Percentiles rank a stretch among this genome's conserved stretches.
Evolutionary conservation across 2,797 vertebrate species (phyloP).

Genomic region (Lepilemur ruficaudatus): DNA sequence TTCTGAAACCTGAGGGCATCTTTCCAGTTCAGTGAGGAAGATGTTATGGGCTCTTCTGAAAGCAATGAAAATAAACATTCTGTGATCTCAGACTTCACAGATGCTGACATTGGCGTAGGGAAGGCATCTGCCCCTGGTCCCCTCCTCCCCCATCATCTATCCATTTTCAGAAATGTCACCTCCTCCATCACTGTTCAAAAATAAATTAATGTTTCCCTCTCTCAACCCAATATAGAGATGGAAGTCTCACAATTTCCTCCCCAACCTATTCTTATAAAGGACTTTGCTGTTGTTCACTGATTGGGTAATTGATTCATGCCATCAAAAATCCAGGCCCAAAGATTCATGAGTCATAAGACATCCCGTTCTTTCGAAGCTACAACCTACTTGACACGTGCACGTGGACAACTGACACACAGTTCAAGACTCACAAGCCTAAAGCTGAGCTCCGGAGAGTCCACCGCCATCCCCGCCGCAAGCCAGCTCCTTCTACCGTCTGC

Average conservation of each 20-base stretch:
- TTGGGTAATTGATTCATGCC: not conserved
- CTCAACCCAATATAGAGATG: not conserved
- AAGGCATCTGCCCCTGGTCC: not conserved
- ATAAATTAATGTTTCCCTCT: not conserved
- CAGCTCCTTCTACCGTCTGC: too few species aligned
- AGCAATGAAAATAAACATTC: not conserved
- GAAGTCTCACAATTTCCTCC: not conserved
- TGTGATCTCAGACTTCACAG: not conserved
- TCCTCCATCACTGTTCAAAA: not conserved
- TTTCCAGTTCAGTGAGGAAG: not conserved
- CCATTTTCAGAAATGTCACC: not conserved
- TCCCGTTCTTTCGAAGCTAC: not conserved
- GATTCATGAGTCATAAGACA: not conserved
- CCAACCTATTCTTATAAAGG: not conserved
- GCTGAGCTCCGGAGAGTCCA: not conserved
- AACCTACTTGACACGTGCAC: not conserved
- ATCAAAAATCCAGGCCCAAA: not conserved
- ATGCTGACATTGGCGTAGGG: not conserved
- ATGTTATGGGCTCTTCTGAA: not conserved
- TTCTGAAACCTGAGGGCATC: not conserved
- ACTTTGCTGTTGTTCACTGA: not conserved
- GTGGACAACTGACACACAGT: not conserved
- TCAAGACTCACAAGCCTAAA: not conserved
- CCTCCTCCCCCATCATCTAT: not conserved
- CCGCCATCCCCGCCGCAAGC: not conserved